Conservation (phyloP, 2,888 invertebrate genomes). For the Leptinotarsa rubiginosa region DNA sequence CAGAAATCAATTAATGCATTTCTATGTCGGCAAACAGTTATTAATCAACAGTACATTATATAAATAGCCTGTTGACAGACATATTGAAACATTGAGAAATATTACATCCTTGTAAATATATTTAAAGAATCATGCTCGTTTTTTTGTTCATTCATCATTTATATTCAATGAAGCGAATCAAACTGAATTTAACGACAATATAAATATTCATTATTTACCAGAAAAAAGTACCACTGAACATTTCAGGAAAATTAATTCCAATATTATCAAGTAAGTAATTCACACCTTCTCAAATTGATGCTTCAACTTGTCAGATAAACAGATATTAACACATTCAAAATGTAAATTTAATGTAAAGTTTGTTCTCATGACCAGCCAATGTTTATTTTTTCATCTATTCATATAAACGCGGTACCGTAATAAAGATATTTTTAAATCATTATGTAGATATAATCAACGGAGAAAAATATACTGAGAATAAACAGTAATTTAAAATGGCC, state of each 20-base stretch:
- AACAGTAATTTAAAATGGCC: constrained; percentile 12
- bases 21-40: no score
- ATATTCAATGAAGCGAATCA: not conserved
- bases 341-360: constrained; percentile 4
- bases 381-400: constrained; percentile 5
- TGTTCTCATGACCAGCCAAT: not conserved
- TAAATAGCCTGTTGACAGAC: no score
- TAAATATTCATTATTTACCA: not conserved
- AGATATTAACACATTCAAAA: not conserved
- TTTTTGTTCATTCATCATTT: no score
- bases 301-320: not conserved
- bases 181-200: not conserved
- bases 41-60: no score
- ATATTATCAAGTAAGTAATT: not conserved
- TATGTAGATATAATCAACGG: constrained; percentile 6
- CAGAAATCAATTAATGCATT: no score
- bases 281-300: not conserved
- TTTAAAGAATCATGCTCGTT: no score
- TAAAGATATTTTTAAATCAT: constrained; percentile 14
- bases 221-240: not conserved
- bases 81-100: no score
- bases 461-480: constrained; percentile 16
- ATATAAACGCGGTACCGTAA: constrained; percentile 11
- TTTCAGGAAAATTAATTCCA: not conserved
- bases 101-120: no score